phyloP scores from a whole-genome alignment of 2,113 vertebrate genomes.

The Gymnobelideus leadbeateri region DNA sequence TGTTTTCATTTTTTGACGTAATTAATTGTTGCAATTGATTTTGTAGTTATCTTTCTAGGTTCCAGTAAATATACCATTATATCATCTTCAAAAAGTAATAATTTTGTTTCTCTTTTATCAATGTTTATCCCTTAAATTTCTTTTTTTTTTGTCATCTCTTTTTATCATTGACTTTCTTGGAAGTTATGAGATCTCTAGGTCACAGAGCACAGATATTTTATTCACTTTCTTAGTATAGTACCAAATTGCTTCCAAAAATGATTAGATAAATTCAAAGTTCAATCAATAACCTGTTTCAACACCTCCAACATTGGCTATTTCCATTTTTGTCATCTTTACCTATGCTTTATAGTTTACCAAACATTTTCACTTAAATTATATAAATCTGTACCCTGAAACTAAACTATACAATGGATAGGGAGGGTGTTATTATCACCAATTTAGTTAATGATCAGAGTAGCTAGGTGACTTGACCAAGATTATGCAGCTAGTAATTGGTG shows the following conservation, averaged over 20 bases:
- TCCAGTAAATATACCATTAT: background rate
- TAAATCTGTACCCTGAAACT: background rate
- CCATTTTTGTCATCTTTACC: background rate
- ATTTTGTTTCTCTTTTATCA: background rate
- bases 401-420: background rate
- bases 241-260: background rate
- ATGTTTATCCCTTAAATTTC: background rate
- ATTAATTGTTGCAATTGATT: background rate
- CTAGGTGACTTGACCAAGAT: slow-evolving; percentile 11
- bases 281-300: background rate
- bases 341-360: background rate
- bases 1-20: background rate
- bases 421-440: background rate
- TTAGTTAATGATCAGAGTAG: background rate
- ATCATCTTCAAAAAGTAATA: background rate
- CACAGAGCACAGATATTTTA: background rate
- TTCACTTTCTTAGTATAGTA: background rate
- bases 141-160: background rate
- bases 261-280: background rate
- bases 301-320: background rate
- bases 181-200: background rate
- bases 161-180: background rate
- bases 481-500: background rate
- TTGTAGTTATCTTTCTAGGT: background rate
- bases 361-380: background rate